Conservation (phyloP, 2,797 vertebrate species). For the Dendrocincla tyrannina region DNA sequence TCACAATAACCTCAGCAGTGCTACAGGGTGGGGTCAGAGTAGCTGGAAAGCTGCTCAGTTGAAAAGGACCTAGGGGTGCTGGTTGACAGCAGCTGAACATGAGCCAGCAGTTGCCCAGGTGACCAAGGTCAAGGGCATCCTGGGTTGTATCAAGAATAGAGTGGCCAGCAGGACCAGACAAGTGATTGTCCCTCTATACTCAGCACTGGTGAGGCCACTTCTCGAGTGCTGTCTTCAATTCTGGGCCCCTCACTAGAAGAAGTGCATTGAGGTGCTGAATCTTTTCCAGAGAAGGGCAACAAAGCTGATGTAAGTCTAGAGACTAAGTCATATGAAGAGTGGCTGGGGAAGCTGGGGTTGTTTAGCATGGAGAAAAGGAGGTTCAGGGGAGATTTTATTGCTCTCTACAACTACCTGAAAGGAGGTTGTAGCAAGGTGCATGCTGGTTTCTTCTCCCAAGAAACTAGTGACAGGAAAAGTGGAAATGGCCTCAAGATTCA, state of each 20-base stretch:
- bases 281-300: background rate
- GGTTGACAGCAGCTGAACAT: background rate
- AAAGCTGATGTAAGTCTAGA: background rate
- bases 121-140: background rate
- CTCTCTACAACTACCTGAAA: background rate
- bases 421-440: background rate
- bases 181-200: background rate
- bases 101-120: background rate
- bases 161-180: background rate
- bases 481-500: background rate
- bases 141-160: background rate
- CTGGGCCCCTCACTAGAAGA: background rate
- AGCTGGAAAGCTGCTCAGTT: background rate
- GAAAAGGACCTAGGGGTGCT: background rate
- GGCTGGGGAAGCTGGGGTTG: background rate
- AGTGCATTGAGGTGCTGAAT: background rate
- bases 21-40: background rate
- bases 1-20: accelerated
- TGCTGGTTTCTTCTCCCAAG: background rate
- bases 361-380: background rate
- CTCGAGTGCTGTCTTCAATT: accelerated
- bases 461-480: background rate
- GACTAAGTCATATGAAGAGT: background rate
- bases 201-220: background rate
- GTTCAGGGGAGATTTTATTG: background rate